Evolutionary conservation across 2,113 vertebrate species (phyloP).

Genomic region (Phalacrocorax aristotelis): DNA sequence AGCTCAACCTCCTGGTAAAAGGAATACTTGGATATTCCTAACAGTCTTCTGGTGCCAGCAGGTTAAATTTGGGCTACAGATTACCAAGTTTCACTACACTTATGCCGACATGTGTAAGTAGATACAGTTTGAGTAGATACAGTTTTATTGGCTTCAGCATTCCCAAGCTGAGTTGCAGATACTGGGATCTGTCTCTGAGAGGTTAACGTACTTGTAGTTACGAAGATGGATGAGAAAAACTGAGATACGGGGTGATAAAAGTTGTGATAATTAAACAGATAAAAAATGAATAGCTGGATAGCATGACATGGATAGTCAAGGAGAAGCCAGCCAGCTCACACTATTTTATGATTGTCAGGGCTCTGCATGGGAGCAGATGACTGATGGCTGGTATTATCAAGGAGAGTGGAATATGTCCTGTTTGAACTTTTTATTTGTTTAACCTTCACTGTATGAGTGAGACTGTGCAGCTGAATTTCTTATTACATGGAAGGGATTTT

Average conservation of each 20-base stretch:
- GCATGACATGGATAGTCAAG: neutral
- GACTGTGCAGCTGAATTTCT: neutral
- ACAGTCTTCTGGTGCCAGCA: neutral
- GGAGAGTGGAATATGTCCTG: neutral
- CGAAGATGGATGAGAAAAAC: neutral
- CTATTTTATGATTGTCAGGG: neutral
- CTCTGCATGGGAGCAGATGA: neutral
- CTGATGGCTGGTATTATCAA: neutral
- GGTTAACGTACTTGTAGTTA: neutral
- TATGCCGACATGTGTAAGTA: accelerated
- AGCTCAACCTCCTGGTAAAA: neutral
- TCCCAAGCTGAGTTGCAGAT: neutral
- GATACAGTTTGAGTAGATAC: neutral
- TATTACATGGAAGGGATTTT: neutral
- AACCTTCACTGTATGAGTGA: neutral
- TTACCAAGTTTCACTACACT: neutral
- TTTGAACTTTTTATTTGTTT: conserved; percentile 27
- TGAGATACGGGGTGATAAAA: neutral
- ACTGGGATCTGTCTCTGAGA: neutral
- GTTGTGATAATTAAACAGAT: neutral
- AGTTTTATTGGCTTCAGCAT: neutral
- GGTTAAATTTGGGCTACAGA: neutral
- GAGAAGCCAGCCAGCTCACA: neutral
- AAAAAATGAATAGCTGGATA: neutral
- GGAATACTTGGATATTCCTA: neutral